A percentile compares a stretch with the other conserved stretches of the same genome.
phyloP scores from a whole-genome alignment of 2,888 invertebrate genomes.

The Hirtodrosophila histrioides region DNA sequence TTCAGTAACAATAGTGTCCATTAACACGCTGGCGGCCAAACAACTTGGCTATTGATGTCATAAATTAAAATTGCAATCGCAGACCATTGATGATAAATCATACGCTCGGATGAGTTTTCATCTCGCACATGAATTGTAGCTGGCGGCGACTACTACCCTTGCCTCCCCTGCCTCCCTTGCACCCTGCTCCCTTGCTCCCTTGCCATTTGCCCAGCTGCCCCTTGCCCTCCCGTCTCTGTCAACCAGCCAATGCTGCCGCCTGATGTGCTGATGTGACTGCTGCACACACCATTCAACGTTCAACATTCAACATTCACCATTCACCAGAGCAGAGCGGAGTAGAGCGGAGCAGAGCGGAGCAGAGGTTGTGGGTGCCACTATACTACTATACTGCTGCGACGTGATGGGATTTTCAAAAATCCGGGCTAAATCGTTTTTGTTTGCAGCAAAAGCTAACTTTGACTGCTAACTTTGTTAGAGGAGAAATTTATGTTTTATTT shows the following conservation, averaged over 20 bases:
- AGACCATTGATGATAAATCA: constrained; percentile 73
- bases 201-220: background rate
- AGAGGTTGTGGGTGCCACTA: constrained; percentile 39
- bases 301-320: constrained; percentile 1
- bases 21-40: constrained; percentile 66
- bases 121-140: constrained; percentile 71
- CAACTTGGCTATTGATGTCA: constrained; percentile 69
- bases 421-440: constrained; percentile 72
- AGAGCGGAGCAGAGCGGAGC: background rate
- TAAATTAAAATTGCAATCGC: constrained; percentile 73
- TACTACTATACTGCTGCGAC: constrained; percentile 45
- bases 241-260: constrained; percentile 27
- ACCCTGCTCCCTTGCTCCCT: background rate
- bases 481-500: constrained; percentile 71
- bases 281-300: constrained; percentile 10
- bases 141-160: constrained; percentile 50
- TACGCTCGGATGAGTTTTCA: constrained; percentile 71
- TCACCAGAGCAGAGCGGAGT: background rate
- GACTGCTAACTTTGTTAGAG: constrained; percentile 70
- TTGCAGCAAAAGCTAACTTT: constrained; percentile 63
- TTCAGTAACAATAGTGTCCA: constrained; percentile 67
- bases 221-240: constrained; percentile 5
- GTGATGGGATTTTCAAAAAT: constrained; percentile 72
- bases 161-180: background rate
- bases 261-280: constrained; percentile 36